Evolutionary conservation across 1,140 invertebrate species (phyloP), one percentile per base, ranked within the genome.

Genomic region (Lordiphosa mommai): DNA sequence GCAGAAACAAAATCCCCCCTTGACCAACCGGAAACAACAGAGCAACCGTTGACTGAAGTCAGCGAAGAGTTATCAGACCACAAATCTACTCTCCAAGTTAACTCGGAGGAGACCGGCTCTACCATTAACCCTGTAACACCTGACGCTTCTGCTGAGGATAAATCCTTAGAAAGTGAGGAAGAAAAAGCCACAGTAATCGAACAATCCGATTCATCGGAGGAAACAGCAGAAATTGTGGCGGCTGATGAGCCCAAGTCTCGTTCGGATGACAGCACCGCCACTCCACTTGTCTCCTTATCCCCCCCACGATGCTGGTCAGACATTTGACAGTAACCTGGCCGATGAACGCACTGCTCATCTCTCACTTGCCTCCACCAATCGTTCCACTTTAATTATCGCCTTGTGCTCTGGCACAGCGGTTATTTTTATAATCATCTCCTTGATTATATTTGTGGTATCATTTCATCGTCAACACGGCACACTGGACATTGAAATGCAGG

Each of bases 401-500:
- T 33, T 87, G 6, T 82, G 85, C 48, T 80, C 85, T 4, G 72
- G 72, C 6, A 85, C 74, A 2, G 85, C 86, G 0, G 73, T 84
- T 6, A 47, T 88, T 9, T 88, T 88, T 20, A 84, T 88, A 3
- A 52, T 86, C 10, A 58, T 61, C 30, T 86, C 86, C 1, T 47
- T 88, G 43, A 58, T 72, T 0, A 86, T 86, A 5, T 88, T 88
- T 7, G 59, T 88, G 12, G 59, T 86, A 4, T 88, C 86, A 0
- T 88, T 88, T 53, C 86, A 88, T 51, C 64, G 73, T 0, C 86
- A 88, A 13, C 80, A 69, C 23, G 86, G 86, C 6, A 88, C 86
- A 4, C 44, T 88, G 17, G 82, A 88, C 37, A 88, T 88, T 23
- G 86, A 88, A 47, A 87, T 88, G 86, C 86, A 88, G 46, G 86